These are phyloP conservation scores for Ceyx margarethae DNA, from an alignment of 2,113 vertebrate genomes.

Conservation along the genomic window DNA sequence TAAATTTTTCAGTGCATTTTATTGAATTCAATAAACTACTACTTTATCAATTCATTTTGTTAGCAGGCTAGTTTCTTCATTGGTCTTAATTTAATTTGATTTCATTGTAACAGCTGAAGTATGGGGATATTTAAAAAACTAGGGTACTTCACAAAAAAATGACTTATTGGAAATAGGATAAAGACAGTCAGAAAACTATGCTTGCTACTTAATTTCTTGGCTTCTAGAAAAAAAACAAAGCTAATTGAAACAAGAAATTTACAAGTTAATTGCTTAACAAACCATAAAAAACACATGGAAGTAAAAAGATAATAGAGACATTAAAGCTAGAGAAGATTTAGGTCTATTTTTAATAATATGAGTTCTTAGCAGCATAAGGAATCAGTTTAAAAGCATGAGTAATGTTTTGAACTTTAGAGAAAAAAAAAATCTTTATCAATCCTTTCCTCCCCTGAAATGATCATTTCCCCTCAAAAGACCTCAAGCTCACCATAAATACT, in stretches of 20 bases:
- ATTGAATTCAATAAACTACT: conserved; percentile 8
- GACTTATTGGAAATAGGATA: conserved; percentile 15
- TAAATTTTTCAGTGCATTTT: background rate
- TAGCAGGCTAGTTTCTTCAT: conserved; percentile 23
- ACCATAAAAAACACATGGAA: conserved; percentile 23
- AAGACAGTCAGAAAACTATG: background rate
- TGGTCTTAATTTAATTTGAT: conserved; percentile 49
- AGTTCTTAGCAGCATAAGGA: conserved; percentile 43
- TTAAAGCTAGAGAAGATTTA: conserved; percentile 3
- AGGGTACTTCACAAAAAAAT: conserved; percentile 27
- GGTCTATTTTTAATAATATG: conserved; percentile 56
- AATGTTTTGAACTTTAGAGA: conserved; percentile 19
- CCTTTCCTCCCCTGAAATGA: background rate
- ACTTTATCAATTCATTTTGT: conserved; percentile 8
- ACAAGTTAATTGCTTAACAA: conserved; percentile 62
- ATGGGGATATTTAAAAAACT: conserved; percentile 25
- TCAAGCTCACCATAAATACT: background rate
- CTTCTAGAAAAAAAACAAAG: conserved; percentile 40
- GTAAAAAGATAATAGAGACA: background rate
- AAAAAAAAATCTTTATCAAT: background rate
- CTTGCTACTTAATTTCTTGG: background rate
- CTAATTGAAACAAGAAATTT: conserved; percentile 55
- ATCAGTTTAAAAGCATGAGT: conserved; percentile 30
- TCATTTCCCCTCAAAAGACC: background rate
- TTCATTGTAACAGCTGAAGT: conserved; percentile 13